Base-by-base conservation (phyloP, 1,140 invertebrate genomes). In the Drosophila takahashii region DNA sequence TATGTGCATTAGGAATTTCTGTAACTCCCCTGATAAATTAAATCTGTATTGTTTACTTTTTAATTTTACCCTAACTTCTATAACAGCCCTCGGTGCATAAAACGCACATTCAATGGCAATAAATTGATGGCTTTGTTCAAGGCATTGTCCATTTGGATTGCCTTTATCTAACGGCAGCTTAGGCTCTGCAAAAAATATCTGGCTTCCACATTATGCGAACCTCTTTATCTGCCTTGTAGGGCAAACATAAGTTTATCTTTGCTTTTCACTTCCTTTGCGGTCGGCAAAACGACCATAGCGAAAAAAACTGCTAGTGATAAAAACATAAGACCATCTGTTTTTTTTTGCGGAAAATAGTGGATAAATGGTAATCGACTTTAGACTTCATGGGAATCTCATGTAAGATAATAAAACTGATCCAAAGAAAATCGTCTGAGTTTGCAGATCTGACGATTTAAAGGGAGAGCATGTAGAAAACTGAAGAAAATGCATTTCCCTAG, bases 181-280 rank as follows among this genome's bases (percentile, higher is more conserved):
- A 44, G 6, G 13, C 5, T 36, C 37, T n/a, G 66, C 53, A 50
- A 67, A 54, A 27, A 57, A 65, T 44, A 44, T 18, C 15, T 15
- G 37, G 11, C 52, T 39, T 56, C 47, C 47, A 29, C 47, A 57
- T 66, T 29, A 79, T 53, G 29, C 61, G 39, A 53, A 42, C 51
- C 13, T 47, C 47, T 16, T 76, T 84, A 86, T 85, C 62, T 77
- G 42, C 37, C 45, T 85, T 37, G 50, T 51, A 75, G 66, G 54
- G 67, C 64, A 56, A 39, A 29, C 60, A 78, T 84, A 77, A 69
- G 61, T 80, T 80, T 84, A 84, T 84, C 81, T 70, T 45, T 77
- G 48, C 50, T 57, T 47, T 74, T 34, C 52, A 51, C 84, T 85
- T 85, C 81, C 81, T 85, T 83, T 77, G 81, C 41, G 66, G 81